Percentiles rank a stretch among this genome's conserved stretches.
Conservation (phyloP, 1,140 invertebrate genomes). For the Drosophila nannoptera region DNA sequence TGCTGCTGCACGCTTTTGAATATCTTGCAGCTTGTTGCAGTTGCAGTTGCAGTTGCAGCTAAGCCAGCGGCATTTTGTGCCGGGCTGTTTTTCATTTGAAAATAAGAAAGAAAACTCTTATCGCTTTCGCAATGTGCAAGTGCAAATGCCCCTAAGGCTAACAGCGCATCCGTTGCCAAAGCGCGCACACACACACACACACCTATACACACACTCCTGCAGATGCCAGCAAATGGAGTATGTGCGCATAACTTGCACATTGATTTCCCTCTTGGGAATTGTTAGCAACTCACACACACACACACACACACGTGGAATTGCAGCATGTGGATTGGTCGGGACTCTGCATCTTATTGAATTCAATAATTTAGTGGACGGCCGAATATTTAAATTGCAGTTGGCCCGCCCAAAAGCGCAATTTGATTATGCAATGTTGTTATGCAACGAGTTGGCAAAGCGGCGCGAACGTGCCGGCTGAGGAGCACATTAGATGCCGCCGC, state of each 20-base stretch:
- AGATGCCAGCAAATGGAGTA: conserved; percentile 38
- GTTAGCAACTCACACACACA: conserved; percentile 34
- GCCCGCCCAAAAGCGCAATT: conserved; percentile 69
- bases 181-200: not conserved
- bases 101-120: conserved; percentile 76
- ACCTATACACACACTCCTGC: not conserved
- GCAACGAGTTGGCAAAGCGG: conserved; percentile 44
- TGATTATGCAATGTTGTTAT: conserved; percentile 74
- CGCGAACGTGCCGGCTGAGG: conserved; percentile 64
- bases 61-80: conserved; percentile 64
- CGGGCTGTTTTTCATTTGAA: conserved; percentile 73
- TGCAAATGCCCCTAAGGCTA: conserved; percentile 74
- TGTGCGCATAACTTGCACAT: conserved; percentile 75
- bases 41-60: conserved; percentile 54
- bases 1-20: conserved; percentile 62
- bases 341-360: conserved; percentile 68
- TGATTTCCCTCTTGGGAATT: conserved; percentile 74
- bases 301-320: not conserved
- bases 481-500: conserved; percentile 75
- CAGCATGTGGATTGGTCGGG: conserved; percentile 27
- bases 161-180: conserved; percentile 56
- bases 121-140: conserved; percentile 68
- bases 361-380: conserved; percentile 73
- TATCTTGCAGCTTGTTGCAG: conserved; percentile 54
- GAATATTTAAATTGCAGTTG: conserved; percentile 72